Conservation (phyloP, 2,113 vertebrate genomes). For the Castor canadensis region DNA sequence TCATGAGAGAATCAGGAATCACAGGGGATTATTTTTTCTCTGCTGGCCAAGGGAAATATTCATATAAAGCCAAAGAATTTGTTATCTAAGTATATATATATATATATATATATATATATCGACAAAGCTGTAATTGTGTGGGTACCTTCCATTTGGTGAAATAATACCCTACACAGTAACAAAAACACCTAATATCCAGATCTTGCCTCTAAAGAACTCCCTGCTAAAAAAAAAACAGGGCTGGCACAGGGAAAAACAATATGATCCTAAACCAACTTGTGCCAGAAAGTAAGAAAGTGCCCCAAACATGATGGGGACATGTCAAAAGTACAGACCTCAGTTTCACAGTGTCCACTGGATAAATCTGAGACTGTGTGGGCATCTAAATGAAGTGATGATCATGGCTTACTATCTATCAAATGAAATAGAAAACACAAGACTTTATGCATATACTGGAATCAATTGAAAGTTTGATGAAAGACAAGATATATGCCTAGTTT, state of each 20-base stretch:
- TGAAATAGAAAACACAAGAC: not conserved
- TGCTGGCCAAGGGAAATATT: not conserved
- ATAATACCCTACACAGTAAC: accelerated
- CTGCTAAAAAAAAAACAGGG: not conserved
- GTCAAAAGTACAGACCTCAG: not conserved
- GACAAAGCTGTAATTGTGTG: accelerated
- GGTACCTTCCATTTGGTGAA: not conserved
- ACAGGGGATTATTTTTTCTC: not conserved
- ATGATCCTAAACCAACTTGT: not conserved
- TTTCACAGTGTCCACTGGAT: accelerated
- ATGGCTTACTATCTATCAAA: not conserved
- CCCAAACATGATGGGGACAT: not conserved
- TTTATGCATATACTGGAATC: not conserved
- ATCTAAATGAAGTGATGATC: not conserved
- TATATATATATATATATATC: not conserved
- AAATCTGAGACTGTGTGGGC: not conserved
- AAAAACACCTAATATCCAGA: not conserved
- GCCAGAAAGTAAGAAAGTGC: not conserved
- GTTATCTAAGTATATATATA: not conserved
- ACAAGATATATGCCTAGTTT: not conserved
- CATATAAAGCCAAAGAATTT: not conserved
- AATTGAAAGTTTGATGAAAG: not conserved
- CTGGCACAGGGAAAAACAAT: not conserved
- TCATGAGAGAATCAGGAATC: not conserved
- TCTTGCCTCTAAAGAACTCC: not conserved